Evolutionary conservation across 37 sponge, comb jelly and placozoan species (phyloP).

Genomic region (Cliona cf. orientalis): DNA sequence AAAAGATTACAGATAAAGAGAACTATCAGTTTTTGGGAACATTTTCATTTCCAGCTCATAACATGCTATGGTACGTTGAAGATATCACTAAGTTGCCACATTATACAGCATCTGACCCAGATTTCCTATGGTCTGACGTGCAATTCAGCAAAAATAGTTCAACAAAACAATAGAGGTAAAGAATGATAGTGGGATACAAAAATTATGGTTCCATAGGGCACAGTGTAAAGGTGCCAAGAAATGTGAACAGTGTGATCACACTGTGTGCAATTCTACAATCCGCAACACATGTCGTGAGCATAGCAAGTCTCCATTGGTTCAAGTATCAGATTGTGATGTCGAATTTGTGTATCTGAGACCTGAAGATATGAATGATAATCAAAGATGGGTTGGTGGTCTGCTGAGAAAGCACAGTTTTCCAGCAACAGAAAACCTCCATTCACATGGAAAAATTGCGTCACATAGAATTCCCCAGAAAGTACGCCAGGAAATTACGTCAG

Average conservation of each 20-base stretch:
- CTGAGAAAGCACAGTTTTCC: too few relatives aligned
- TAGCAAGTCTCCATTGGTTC: neutral
- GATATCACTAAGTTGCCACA: conserved; percentile 18
- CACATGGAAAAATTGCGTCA: too few relatives aligned
- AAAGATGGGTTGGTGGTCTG: conserved; percentile 15
- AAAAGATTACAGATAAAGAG: conserved; percentile 2
- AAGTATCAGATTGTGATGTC: neutral
- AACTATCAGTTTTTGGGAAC: conserved; percentile 21
- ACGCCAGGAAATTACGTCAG: neutral
- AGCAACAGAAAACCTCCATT: neutral
- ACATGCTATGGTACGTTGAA: neutral
- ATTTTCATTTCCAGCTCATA: neutral
- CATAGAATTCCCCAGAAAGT: neutral
- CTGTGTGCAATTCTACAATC: neutral
- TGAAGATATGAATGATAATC: neutral
- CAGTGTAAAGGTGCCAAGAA: conserved; percentile 23
- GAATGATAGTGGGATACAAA: conserved; percentile 1
- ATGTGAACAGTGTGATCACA: conserved; percentile 12
- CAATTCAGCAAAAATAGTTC: conserved; percentile 15
- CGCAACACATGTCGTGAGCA: conserved; percentile 1
- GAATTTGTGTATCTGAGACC: conserved; percentile 24
- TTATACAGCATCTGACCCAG: neutral
- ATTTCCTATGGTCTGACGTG: conserved; percentile 32
- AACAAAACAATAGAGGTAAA: neutral
- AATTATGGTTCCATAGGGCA: conserved; percentile 7